These are phyloP conservation scores for Pipistrellus pygmaeus DNA, from an alignment of 2,797 vertebrate species.

Conservation along the genomic window DNA sequence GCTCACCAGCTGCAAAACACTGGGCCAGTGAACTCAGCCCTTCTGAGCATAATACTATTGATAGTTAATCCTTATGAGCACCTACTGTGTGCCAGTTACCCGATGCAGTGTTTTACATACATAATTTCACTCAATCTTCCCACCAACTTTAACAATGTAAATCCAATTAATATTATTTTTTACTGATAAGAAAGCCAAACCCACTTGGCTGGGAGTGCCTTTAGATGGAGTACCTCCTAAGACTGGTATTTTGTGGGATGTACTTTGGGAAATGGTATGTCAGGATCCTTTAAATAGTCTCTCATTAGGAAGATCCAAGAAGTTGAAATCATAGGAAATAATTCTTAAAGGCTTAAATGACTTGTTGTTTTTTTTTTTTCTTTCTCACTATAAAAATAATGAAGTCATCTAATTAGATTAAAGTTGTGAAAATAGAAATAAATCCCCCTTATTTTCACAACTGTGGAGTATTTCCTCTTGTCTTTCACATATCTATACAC, in stretches of 20 bases:
- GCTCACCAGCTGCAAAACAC: background rate
- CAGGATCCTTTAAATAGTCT: background rate
- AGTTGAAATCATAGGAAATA: background rate
- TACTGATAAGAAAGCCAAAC: constrained; percentile 4
- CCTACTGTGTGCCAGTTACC: background rate
- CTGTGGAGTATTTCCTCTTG: background rate
- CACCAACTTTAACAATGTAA: background rate
- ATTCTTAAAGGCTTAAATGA: background rate
- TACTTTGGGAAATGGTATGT: background rate
- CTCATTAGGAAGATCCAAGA: background rate
- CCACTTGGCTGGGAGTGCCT: background rate
- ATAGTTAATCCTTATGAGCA: background rate
- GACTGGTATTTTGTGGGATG: background rate
- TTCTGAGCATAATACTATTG: background rate
- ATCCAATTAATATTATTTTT: background rate
- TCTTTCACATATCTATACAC: background rate
- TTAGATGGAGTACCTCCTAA: background rate
- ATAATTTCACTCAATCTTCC: background rate
- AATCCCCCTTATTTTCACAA: constrained; percentile 31
- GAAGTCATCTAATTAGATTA: background rate
- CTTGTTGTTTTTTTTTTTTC: background rate
- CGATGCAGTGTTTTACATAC: background rate
- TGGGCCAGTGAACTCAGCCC: background rate
- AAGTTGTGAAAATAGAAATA: constrained; percentile 29
- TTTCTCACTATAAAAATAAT: constrained; percentile 8